Base-by-base conservation (phyloP, 2,113 vertebrate species). In the Etheostoma spectabile region DNA sequence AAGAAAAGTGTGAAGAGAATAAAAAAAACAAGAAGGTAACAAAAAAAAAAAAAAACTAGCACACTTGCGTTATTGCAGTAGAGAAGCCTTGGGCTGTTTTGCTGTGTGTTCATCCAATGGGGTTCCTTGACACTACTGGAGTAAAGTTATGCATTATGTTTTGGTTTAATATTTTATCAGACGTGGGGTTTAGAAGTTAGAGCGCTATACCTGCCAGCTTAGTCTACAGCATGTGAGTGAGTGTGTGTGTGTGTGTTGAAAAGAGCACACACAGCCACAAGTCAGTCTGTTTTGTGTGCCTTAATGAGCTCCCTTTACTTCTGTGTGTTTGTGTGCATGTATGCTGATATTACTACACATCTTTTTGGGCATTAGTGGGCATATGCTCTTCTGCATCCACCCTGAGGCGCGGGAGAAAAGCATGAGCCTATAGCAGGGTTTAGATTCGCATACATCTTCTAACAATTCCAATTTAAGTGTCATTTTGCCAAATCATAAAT, bases 401-500 rank as follows among this genome's bases (percentile, higher is more conserved):
- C 68, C 13, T 0, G 27, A 81, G 75, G 75, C 65, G 71, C 55
- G 30, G 13, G 6, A 52, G 16, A 63, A 35, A 64, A 75, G 70
- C 65, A 6, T 63, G 57, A 84, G 88, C 73, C 79, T 74, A 90
- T 91, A 79, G 81, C 24, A 12, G 64, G 72, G 57, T 85, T 88
- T 85, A 77, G 66, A 82, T 84, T 52, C 57, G 5, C 80, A 86
- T 83, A 78, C 70, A 85, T 90, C 83, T 88, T 85, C 77, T 61
- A 91, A 90, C 62, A 84, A 55, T 72, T 83, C 86, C 71, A 82
- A 80, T 80, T 90, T 67, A 79, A 85, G 65, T 82, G 78, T 53
- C 73, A 75, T 86, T 89, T 91, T 72, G 64, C 71, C 81, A 88
- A 77, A 88, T 85, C 90, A 83, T 55, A 69, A 85, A 90, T 93